Percentiles rank a stretch among this genome's conserved stretches.
phyloP scores from a whole-genome alignment of 30 jellyfish, hydroid and myxozoan genomes.

The Aurelia sp. region DNA sequence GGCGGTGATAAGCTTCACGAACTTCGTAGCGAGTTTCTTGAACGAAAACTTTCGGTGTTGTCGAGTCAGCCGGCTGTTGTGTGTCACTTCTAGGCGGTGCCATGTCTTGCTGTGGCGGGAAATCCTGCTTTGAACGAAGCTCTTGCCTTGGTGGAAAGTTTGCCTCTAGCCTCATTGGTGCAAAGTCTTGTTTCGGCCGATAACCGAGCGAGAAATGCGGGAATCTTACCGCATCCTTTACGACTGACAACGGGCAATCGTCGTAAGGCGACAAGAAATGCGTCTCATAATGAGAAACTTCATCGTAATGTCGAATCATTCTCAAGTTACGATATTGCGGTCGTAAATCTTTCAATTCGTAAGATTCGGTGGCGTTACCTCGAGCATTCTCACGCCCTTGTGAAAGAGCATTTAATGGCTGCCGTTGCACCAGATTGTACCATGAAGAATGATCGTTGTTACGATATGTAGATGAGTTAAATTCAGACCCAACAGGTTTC shows the following conservation, averaged over 20 bases:
- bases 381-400: background rate
- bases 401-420: background rate
- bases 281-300: slow-evolving; percentile 63
- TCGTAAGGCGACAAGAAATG: slow-evolving; percentile 71
- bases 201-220: slow-evolving; percentile 65
- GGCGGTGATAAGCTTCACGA: slow-evolving; percentile 78
- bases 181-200: slow-evolving; percentile 52
- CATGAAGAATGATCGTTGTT: slow-evolving; percentile 44
- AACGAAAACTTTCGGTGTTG: slow-evolving; percentile 78
- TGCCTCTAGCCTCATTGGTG: background rate
- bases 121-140: too few relatives aligned
- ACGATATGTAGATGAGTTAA: slow-evolving; percentile 23
- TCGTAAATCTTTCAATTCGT: slow-evolving; percentile 13
- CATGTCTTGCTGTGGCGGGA: too few relatives aligned
- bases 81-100: background rate
- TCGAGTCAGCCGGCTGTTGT: slow-evolving; percentile 17
- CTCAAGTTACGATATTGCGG: slow-evolving; percentile 33
- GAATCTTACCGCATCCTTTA: slow-evolving; percentile 65
- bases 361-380: background rate
- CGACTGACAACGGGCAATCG: slow-evolving; percentile 85
- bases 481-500: slow-evolving; percentile 35
- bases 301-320: slow-evolving; percentile 38
- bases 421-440: slow-evolving; percentile 38
- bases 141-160: background rate
- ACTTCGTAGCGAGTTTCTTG: slow-evolving; percentile 71